Base-by-base conservation (phyloP, 2,888 invertebrate genomes). In the Marronus borbonicus region DNA sequence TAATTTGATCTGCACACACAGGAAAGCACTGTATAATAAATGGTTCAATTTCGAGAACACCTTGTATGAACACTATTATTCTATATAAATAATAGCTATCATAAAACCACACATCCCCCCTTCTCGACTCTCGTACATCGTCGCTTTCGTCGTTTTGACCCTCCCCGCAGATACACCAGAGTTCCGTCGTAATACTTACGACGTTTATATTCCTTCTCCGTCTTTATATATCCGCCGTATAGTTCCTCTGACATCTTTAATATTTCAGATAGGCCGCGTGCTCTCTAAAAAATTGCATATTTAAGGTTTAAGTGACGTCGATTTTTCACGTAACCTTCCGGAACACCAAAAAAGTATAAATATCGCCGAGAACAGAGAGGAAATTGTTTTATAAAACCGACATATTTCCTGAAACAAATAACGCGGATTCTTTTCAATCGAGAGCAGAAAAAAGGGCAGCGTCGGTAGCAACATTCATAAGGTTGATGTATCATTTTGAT, bases 331-430 rank as follows among this genome's bases (percentile, higher is more conserved):
- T 58, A 39, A 49, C 66, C 39, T 55, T 52, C 8, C 39, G 10
- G 24, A 31, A 31, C 14, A 14, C 7, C n/a, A 69, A 68, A 49
- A 68, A 68, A 24, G 50, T 14, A 68, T 36, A 72, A 58, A 72
- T 72, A 72, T 20, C 72, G 39, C 58, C 58, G 72, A 39, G 28
- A 72, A 72, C 72, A 44, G 55, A 44, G 55, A 58, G 58, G 58
- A 72, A 72, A 72, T 72, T 72, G 72, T 72, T 72, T 72, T 72
- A 72, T 72, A 72, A 58, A 55, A 58, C 72, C 58, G 39, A 58
- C 72, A 39, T 50, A 60, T 60, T 58, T 72, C 72, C 20, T 10
- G 20, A 36, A 58, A 39, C 50, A 72, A 72, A 72, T 72, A 72
- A 14, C 55, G 8, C 7, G 55, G 55, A 70, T 70, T 55, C 66